Base-by-base conservation (phyloP, 2,797 vertebrate genomes). In the Premnoplex brunnescens region DNA sequence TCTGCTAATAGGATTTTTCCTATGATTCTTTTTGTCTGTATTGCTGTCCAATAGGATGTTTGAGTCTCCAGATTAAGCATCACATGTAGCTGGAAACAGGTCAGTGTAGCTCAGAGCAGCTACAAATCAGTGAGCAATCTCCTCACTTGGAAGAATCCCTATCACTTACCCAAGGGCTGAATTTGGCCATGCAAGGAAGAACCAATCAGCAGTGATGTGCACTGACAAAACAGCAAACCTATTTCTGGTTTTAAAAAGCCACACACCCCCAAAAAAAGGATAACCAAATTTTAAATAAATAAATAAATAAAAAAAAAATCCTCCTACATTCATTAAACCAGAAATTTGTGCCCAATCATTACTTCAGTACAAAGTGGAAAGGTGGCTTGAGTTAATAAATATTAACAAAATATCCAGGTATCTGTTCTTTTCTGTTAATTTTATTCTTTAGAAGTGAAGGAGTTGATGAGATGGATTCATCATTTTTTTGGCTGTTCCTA, bases 61-160 rank as follows among this genome's bases (percentile, higher is more conserved):
- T 85, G 77, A 90, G 32, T 76, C 84, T 88, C 72, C 89, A 88
- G 59, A 43, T 93, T 28, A 58, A 52, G 55, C 64, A 76, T 74
- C 30, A n/a, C 52, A 62, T 23, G 60, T 39, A 51, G 60, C 60
- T 89, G 81, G 88, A 91, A 88, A 26, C 54, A 88, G 82, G 76
- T 75, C 89, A 89, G 75, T 2, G 24, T 15, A 83, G 66, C 75
- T 95, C 60, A 69, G 60, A 81, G 89, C 94, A 95, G 79, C 89
- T 78, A n/a, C 76, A 89, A 63, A 54, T 7, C 55, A 91, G 55
- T 62, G 81, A 88, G 72, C 78, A 83, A 83, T 67, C 54, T 55
- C 75, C 48, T 93, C 68, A 12, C 76, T 71, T 51, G 85, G 68
- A 91, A 88, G 82, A 58, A 83, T 36, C 82, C 0, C 0, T 28